These are phyloP conservation scores for Tridacna crocea DNA, from an alignment of 2,888 invertebrate genomes.

Conservation along the genomic window DNA sequence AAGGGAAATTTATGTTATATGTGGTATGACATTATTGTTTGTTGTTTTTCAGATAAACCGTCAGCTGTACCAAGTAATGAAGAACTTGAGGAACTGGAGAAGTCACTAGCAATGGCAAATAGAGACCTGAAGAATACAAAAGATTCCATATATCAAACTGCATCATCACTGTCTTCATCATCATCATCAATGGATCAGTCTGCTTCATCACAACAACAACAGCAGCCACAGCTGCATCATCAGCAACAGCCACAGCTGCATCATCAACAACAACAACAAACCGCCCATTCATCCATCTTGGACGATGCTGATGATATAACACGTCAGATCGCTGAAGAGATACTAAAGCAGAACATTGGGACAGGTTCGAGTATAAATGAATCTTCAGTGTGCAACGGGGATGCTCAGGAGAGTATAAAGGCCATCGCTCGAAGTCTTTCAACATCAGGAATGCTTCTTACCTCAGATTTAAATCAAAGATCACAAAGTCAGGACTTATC, in stretches of 20 bases:
- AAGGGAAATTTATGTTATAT: no score
- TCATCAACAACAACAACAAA: constrained; percentile 17
- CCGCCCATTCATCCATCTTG: constrained; percentile 45
- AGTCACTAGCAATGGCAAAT: constrained; percentile 92
- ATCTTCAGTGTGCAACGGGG: constrained; percentile 50
- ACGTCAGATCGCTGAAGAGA: constrained; percentile 71
- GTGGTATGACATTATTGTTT: neutral
- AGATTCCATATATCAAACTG: constrained; percentile 76
- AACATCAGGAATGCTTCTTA: constrained; percentile 60
- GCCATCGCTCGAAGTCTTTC: constrained; percentile 66
- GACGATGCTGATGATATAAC: constrained; percentile 74
- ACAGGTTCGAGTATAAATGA: constrained; percentile 29
- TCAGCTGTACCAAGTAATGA: constrained; percentile 87
- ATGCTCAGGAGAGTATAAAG: constrained; percentile 66
- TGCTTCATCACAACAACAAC: constrained; percentile 26
- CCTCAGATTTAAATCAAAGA: constrained; percentile 46
- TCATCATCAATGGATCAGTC: neutral
- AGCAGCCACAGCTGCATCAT: neutral
- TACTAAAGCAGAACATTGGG: constrained; percentile 55
- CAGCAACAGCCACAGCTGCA: constrained; percentile 19
- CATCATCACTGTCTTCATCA: constrained; percentile 27
- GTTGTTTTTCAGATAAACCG: constrained; percentile 39
- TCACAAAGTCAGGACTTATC: constrained; percentile 14
- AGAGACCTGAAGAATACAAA: constrained; percentile 79
- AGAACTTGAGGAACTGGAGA: constrained; percentile 94